phyloP scores from a whole-genome alignment of 2,888 invertebrate genomes.

The Cheilosia impressa region DNA sequence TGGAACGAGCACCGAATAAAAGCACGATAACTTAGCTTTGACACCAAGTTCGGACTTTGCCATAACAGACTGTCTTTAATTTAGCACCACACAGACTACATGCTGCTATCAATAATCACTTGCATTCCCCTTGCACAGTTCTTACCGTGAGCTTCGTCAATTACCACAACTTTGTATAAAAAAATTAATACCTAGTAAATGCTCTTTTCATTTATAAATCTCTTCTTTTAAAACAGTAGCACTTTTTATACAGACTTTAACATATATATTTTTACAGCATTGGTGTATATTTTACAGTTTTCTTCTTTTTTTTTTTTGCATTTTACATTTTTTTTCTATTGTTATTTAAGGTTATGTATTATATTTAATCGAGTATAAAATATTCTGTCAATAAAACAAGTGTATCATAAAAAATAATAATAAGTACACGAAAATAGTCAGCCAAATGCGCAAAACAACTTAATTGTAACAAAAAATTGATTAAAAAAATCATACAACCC shows the following conservation, averaged over 20 bases:
- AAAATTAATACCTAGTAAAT: slow-evolving; percentile 69
- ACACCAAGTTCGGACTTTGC: no score
- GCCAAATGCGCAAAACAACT: slow-evolving; percentile 18
- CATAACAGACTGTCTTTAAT: no score
- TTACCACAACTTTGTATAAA: slow-evolving; percentile 62
- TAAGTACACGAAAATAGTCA: slow-evolving; percentile 35
- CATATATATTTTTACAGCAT: slow-evolving; percentile 55
- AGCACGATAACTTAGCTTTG: no score
- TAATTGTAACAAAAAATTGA: slow-evolving; percentile 7
- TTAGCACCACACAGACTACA: no score
- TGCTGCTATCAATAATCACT: no score
- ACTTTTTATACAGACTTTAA: slow-evolving; percentile 50
- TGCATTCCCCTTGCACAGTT: background rate
- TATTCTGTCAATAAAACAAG: slow-evolving; percentile 22
- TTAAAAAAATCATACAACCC: slow-evolving; percentile 2
- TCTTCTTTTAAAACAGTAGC: slow-evolving; percentile 42
- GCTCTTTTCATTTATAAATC: slow-evolving; percentile 47
- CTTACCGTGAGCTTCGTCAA: background rate
- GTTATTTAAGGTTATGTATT: background rate
- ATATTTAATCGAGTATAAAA: slow-evolving; percentile 12
- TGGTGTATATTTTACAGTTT: slow-evolving; percentile 70
- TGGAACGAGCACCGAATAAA: no score
- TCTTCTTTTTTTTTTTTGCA: slow-evolving; percentile 31
- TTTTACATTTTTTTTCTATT: slow-evolving; percentile 36
- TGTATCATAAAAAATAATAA: background rate